phyloP scores from a whole-genome alignment of 2,888 invertebrate genomes.

The Parthenolecanium corni region DNA sequence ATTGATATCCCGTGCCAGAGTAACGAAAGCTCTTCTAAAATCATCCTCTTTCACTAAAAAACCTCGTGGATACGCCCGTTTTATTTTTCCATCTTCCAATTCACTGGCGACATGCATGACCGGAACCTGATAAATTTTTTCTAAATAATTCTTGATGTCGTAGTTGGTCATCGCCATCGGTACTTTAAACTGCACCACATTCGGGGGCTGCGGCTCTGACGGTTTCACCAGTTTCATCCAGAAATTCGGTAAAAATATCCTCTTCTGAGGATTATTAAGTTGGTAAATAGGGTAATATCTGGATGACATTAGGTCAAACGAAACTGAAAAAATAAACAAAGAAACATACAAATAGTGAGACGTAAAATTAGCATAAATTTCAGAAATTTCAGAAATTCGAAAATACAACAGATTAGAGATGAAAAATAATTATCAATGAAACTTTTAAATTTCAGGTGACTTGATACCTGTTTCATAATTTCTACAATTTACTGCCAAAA shows the following conservation, averaged over 20 bases:
- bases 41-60: slow-evolving; percentile 73
- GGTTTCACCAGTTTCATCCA: slow-evolving; percentile 88
- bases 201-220: slow-evolving; percentile 52
- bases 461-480: too few species aligned
- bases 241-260: slow-evolving; percentile 89
- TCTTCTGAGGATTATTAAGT: slow-evolving; percentile 83
- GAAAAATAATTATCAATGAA: background rate
- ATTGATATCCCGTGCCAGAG: slow-evolving; percentile 56
- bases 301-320: slow-evolving; percentile 4
- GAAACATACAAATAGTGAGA: too few species aligned
- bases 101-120: slow-evolving; percentile 64
- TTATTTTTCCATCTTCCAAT: slow-evolving; percentile 54
- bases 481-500: too few species aligned
- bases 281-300: slow-evolving; percentile 69
- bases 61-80: slow-evolving; percentile 37
- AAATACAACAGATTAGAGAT: background rate
- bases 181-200: slow-evolving; percentile 76
- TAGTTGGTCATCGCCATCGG: slow-evolving; percentile 86
- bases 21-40: slow-evolving; percentile 64
- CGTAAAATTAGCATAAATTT: too few species aligned
- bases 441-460: too few species aligned
- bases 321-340: too few species aligned
- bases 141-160: slow-evolving; percentile 85
- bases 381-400: background rate
- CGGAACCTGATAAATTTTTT: slow-evolving; percentile 85